Evolutionary conservation across 2,113 vertebrate species (phyloP).

Genomic region (Aptenodytes forsteri): DNA sequence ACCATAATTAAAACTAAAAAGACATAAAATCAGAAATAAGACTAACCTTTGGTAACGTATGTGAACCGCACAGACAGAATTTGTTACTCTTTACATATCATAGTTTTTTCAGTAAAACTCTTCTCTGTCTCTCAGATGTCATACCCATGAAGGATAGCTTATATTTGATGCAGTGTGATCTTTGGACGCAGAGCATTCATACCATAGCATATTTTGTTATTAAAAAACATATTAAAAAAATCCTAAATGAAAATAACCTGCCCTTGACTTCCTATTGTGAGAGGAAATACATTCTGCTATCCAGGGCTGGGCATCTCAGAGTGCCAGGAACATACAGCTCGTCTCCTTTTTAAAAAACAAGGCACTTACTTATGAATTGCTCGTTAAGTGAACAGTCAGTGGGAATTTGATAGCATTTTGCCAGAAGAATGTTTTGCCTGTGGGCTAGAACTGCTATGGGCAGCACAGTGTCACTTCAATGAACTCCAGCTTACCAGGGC

Average conservation of each 20-base stretch:
- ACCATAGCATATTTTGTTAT: background rate
- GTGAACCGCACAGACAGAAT: background rate
- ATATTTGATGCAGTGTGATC: background rate
- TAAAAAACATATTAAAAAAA: background rate
- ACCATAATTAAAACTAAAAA: background rate
- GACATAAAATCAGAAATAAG: background rate
- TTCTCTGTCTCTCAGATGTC: background rate
- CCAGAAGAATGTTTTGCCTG: constrained; percentile 48
- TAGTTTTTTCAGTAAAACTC: background rate
- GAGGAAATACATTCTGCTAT: background rate
- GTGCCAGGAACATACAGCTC: background rate
- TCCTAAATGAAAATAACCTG: background rate
- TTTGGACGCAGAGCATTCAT: background rate
- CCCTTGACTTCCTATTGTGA: background rate
- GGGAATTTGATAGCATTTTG: constrained; percentile 28
- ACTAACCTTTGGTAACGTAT: background rate
- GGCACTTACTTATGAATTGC: constrained; percentile 3
- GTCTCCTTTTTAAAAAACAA: background rate
- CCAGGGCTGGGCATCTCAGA: background rate
- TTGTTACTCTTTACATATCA: background rate
- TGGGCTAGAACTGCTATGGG: constrained; percentile 8
- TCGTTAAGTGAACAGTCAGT: constrained; percentile 19
- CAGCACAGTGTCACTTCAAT: constrained; percentile 45
- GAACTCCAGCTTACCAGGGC: constrained; percentile 32
- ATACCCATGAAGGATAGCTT: background rate